Evolutionary conservation across 2,113 vertebrate species (phyloP).

Genomic region (Perca flavescens): DNA sequence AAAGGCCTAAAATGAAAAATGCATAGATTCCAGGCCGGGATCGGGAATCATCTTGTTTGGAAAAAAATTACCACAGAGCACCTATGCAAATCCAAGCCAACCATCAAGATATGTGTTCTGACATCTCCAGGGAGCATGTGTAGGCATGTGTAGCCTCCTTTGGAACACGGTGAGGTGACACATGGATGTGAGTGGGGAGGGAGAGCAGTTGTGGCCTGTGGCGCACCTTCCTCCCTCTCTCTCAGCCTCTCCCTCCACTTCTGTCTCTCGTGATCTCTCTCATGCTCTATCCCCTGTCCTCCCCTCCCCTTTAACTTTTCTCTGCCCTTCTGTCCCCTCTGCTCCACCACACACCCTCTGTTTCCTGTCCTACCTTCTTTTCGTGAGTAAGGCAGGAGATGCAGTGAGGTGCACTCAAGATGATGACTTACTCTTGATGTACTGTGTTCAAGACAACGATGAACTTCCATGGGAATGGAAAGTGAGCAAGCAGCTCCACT

Average conservation of each 20-base stretch:
- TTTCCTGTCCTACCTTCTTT: constrained; percentile 24
- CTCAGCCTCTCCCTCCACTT: constrained; percentile 45
- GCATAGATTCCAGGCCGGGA: background rate
- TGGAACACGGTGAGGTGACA: constrained; percentile 77
- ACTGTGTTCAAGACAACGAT: background rate
- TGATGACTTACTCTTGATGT: constrained; percentile 15
- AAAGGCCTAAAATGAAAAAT: background rate
- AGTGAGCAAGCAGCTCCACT: constrained; percentile 4
- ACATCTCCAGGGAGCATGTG: constrained; percentile 76
- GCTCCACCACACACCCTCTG: background rate
- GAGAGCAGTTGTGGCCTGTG: constrained; percentile 66
- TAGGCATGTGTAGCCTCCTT: constrained; percentile 76
- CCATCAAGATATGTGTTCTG: constrained; percentile 70
- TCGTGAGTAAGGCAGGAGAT: constrained; percentile 14
- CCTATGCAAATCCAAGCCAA: constrained; percentile 69
- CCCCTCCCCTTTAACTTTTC: constrained; percentile 59
- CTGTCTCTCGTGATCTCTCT: constrained; percentile 71
- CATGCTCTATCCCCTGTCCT: constrained; percentile 50
- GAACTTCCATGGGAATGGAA: background rate
- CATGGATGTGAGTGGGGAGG: constrained; percentile 67
- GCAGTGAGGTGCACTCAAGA: constrained; percentile 26
- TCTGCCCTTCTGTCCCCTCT: constrained; percentile 22
- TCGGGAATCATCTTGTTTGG: constrained; percentile 11
- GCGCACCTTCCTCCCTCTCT: constrained; percentile 42
- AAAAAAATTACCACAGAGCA: constrained; percentile 42